Percentiles rank a stretch among this genome's conserved stretches.
Evolutionary conservation across 2,113 vertebrate species (phyloP).

Genomic region (Ellobius talpinus): DNA sequence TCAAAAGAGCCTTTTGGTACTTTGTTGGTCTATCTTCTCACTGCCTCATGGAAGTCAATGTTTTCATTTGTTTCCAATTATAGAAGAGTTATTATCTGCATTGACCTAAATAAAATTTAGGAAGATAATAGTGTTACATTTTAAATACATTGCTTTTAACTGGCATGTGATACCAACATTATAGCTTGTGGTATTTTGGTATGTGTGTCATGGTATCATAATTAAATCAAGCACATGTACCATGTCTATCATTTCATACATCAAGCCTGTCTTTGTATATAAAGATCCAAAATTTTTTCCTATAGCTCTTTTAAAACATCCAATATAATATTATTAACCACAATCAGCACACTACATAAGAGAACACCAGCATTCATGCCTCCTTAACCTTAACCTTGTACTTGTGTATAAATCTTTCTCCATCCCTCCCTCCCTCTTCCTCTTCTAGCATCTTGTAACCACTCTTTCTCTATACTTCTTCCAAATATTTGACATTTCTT

Average conservation of each 20-base stretch:
- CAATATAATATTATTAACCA: not conserved
- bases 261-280: not conserved
- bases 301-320: not conserved
- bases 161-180: not conserved
- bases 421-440: rapidly evolving
- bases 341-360: too few species aligned
- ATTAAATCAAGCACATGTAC: not conserved
- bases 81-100: not conserved
- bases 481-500: not conserved
- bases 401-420: not conserved
- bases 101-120: not conserved
- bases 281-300: not conserved
- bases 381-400: not conserved
- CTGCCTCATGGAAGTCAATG: rapidly evolving
- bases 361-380: not conserved
- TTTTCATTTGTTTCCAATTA: not conserved
- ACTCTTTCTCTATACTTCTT: too few species aligned
- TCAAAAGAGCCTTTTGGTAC: not conserved
- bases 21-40: not conserved
- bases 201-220: not conserved
- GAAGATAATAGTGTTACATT: not conserved
- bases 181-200: not conserved
- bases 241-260: not conserved
- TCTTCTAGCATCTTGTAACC: too few species aligned
- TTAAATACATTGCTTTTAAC: not conserved